Conservation (phyloP, 2,888 invertebrate species). For the Cremastobaeus sp. region DNA sequence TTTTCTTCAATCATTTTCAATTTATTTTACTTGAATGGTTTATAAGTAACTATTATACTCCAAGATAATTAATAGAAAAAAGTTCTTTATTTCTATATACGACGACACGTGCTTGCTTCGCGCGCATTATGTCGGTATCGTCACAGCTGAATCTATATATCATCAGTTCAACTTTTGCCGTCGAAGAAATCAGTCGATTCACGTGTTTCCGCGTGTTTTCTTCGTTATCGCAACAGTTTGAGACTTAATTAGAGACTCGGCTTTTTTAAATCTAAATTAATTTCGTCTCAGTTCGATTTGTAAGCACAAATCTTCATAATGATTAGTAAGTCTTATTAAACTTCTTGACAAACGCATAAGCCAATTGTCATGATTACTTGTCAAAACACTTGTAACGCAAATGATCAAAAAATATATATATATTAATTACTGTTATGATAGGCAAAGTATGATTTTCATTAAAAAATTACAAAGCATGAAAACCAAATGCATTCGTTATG, state of each 20-base stretch:
- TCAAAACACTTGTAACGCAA: conserved; percentile 10
- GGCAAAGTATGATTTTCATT: too few relatives aligned
- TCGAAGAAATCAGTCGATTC: conserved; percentile 36
- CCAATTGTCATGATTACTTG: neutral
- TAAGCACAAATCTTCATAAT: conserved; percentile 8
- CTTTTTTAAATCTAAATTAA: too few relatives aligned
- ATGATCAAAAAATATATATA: too few relatives aligned
- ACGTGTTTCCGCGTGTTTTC: conserved; percentile 26
- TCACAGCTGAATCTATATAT: conserved; percentile 39
- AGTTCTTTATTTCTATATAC: conserved; percentile 16
- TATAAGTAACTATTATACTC: too few relatives aligned
- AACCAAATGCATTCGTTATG: too few relatives aligned
- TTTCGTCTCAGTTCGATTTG: neutral
- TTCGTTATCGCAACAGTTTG: conserved; percentile 8
- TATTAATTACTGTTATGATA: too few relatives aligned
- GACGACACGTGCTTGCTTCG: conserved; percentile 39
- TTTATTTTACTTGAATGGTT: too few relatives aligned
- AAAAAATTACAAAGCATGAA: too few relatives aligned
- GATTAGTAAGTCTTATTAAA: conserved; percentile 14
- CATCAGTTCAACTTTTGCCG: conserved; percentile 47
- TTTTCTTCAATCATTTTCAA: too few relatives aligned
- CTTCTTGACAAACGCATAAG: too few relatives aligned
- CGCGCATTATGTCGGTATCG: conserved; percentile 39
- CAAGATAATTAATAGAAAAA: conserved; percentile 11
- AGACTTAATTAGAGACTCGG: too few relatives aligned